Percentiles rank a stretch among this genome's conserved stretches.
These are phyloP conservation scores for Gastrophysa polygoni DNA, from an alignment of 2,888 invertebrate species.

Conservation along the genomic window DNA sequence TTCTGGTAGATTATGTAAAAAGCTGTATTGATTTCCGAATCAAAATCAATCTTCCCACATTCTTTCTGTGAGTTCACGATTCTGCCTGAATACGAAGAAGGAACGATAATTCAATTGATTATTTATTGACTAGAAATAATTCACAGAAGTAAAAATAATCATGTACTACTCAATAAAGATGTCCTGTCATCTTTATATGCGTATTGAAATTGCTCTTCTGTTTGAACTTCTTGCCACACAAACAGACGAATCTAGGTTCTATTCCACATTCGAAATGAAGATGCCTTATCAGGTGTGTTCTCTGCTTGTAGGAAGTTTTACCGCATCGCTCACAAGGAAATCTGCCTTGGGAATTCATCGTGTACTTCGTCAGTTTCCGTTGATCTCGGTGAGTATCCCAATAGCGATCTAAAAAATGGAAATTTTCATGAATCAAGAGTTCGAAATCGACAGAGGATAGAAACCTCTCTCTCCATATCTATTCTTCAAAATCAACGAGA, in stretches of 20 bases:
- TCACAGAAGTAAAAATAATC: neutral
- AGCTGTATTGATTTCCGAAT: too few relatives aligned
- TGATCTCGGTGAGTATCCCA: neutral
- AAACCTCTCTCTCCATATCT: too few relatives aligned
- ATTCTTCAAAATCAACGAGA: too few relatives aligned
- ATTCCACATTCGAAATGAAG: conserved; percentile 7
- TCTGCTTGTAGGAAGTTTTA: neutral
- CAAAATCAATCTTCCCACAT: too few relatives aligned
- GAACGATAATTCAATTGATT: too few relatives aligned
- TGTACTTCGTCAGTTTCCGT: neutral
- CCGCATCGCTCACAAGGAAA: neutral
- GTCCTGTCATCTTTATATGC: conserved; percentile 31
- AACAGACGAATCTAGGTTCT: conserved; percentile 4
- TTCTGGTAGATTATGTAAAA: too few relatives aligned
- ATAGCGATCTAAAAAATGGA: neutral
- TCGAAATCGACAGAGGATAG: too few relatives aligned
- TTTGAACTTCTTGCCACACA: conserved; percentile 60
- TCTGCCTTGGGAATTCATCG: neutral
- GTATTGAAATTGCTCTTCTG: conserved; percentile 43
- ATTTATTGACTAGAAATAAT: too few relatives aligned
- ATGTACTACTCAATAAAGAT: neutral
- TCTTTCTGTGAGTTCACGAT: too few relatives aligned
- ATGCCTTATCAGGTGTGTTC: neutral
- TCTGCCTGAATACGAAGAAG: too few relatives aligned
- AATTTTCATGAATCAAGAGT: too few relatives aligned